These are phyloP conservation scores for Pedionomus torquatus DNA, from an alignment of 2,113 vertebrate genomes.

Conservation along the genomic window DNA sequence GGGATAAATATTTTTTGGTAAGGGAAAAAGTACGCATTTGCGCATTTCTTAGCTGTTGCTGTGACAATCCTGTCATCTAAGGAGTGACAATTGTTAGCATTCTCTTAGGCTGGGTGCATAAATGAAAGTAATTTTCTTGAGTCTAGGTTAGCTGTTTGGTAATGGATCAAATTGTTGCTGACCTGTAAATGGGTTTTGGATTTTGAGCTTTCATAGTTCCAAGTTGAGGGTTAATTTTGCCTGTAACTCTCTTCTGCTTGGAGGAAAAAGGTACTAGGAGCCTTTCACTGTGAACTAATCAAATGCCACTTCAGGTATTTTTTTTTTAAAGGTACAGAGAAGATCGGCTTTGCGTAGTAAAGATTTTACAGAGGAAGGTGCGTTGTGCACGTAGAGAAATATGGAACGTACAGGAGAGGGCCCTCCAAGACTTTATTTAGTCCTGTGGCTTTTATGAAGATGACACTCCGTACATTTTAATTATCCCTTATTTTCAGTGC, in stretches of 20 bases:
- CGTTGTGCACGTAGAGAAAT: conserved; percentile 18
- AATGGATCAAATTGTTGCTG: background rate
- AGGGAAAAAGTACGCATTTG: background rate
- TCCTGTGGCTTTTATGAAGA: conserved; percentile 64
- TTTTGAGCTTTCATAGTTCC: background rate
- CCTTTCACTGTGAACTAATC: background rate
- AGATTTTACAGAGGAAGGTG: conserved; percentile 2
- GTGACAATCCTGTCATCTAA: background rate
- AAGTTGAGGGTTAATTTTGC: conserved; percentile 11
- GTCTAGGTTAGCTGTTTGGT: background rate
- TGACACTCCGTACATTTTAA: conserved; percentile 65
- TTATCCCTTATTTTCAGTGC: background rate
- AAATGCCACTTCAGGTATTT: background rate
- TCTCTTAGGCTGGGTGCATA: background rate
- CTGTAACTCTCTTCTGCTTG: background rate
- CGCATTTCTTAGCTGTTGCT: background rate
- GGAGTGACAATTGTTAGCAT: background rate
- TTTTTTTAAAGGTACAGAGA: background rate
- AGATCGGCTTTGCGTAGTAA: background rate
- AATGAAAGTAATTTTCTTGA: background rate
- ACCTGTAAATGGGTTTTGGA: background rate
- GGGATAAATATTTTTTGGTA: background rate
- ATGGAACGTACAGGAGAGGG: conserved; percentile 71
- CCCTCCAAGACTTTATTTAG: conserved; percentile 73
- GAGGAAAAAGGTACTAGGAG: background rate